Percentiles rank a stretch among this genome's conserved stretches.
Conservation (phyloP, 92 coral and sea anemone species). For the Scolanthus callimorphus region DNA sequence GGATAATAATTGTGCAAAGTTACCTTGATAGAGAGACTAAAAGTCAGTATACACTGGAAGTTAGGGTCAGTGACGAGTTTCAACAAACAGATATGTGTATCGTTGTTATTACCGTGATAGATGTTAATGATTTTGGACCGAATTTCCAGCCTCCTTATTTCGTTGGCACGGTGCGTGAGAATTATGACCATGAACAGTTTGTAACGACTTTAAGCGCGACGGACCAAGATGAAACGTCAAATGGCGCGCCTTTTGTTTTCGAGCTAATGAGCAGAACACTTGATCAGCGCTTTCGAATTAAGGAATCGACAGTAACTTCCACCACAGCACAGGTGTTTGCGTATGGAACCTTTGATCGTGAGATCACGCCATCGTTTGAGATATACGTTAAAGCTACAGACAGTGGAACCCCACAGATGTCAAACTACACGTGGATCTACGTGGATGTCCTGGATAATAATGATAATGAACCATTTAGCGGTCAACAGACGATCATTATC, state of each 20-base stretch:
- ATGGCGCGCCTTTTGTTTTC: constrained; percentile 62
- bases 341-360: constrained; percentile 49
- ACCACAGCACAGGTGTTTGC: constrained; percentile 49
- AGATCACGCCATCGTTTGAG: constrained; percentile 48
- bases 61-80: constrained; percentile 55
- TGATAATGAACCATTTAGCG: constrained; percentile 51
- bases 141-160: constrained; percentile 65
- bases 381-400: constrained; percentile 66
- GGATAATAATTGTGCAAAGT: constrained; percentile 39
- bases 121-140: constrained; percentile 89
- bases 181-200: constrained; percentile 29
- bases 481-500: constrained; percentile 63
- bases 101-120: constrained; percentile 63
- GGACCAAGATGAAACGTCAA: constrained; percentile 63
- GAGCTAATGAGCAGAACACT: constrained; percentile 62
- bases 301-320: constrained; percentile 20
- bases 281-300: constrained; percentile 47
- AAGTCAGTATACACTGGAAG: constrained; percentile 39
- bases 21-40: constrained; percentile 59
- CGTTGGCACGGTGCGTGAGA: constrained; percentile 63
- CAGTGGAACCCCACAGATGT: constrained; percentile 53
- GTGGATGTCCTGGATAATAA: constrained; percentile 67
- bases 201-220: constrained; percentile 63
- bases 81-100: constrained; percentile 37
- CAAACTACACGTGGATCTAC: constrained; percentile 49